A percentile compares a stretch with the other conserved stretches of the same genome.
Conservation (phyloP, 2,888 invertebrate species). For the Podotricha telesiphe region DNA sequence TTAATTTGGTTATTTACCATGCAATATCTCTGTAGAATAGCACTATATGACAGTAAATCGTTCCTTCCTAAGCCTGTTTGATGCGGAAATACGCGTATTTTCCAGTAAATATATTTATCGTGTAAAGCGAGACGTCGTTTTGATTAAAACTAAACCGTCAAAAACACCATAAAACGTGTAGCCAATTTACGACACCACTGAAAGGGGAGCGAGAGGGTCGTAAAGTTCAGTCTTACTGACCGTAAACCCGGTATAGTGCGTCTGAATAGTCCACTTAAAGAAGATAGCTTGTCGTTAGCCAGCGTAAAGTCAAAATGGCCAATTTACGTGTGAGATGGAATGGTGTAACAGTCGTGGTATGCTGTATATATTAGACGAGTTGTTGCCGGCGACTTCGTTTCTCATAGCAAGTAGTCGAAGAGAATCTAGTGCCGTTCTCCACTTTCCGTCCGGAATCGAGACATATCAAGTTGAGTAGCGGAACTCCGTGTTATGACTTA, state of each 20-base stretch:
- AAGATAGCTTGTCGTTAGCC: background rate
- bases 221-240: background rate
- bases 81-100: background rate
- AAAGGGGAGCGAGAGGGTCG: slow-evolving; percentile 4
- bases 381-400: background rate
- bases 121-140: background rate
- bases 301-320: background rate
- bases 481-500: no score
- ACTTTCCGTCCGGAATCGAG: no score
- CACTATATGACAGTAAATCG: no score
- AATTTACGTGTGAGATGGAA: slow-evolving; percentile 9
- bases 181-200: background rate
- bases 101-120: background rate
- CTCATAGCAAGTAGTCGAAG: no score
- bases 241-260: slow-evolving; percentile 1
- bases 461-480: no score
- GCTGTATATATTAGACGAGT: background rate
- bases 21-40: no score
- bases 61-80: no score
- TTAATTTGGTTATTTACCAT: no score
- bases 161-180: background rate
- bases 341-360: background rate
- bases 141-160: background rate
- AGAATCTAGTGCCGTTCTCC: no score
- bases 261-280: background rate